Evolutionary conservation across 2,888 invertebrate genomes (phyloP), one percentile per base, ranked within the genome.

Genomic region (Hirtodrosophila alboralis): DNA sequence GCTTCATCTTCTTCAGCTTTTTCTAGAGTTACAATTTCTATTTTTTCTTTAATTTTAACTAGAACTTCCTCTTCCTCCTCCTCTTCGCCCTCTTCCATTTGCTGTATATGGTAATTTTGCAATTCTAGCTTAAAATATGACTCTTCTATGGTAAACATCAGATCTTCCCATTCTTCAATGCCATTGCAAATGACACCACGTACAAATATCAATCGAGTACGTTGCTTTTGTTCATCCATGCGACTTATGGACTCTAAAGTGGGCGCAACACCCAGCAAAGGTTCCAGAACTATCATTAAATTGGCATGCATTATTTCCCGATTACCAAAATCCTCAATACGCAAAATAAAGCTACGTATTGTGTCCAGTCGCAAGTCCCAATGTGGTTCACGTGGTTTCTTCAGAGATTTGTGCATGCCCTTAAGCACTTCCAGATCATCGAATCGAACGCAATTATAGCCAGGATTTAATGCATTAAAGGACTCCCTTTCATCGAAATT

Each of bases 101-200:
- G 37, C 0, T 41, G 41, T 1, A 67, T 13, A 16, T 71, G 61
- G 38, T 67, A 76, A 2, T 70, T 54, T 2, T 85, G 72, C 9
- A 85, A 13, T 13, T 84, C 87, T 0, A 75, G 70, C 49, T 85
- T 84, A 1, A 73, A 71, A 27, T 81, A 89, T 0, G 84, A 72
- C 3, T 88, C 76, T 28, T 87, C 85, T 1, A 85, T 34, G 14
- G 48, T 64, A 2, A 40, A 31, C 21, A 75, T 65, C 0, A 87
- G 49, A 3, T 85, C 74, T 58, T 88, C 74, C 88, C 88, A 88
- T 23, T 87, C 87, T 48, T 87, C 87, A 18, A 88, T 77, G 13
- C 72, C 74, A 9, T 78, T 75, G 31, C 73, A 76, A 13, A 88
- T 72, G 13, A 72, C 75, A 0, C 88, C 88, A 3, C 87, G 84